Evolutionary conservation across 2,797 vertebrate genomes (phyloP).

Genomic region (Glyptemys insculpta): DNA sequence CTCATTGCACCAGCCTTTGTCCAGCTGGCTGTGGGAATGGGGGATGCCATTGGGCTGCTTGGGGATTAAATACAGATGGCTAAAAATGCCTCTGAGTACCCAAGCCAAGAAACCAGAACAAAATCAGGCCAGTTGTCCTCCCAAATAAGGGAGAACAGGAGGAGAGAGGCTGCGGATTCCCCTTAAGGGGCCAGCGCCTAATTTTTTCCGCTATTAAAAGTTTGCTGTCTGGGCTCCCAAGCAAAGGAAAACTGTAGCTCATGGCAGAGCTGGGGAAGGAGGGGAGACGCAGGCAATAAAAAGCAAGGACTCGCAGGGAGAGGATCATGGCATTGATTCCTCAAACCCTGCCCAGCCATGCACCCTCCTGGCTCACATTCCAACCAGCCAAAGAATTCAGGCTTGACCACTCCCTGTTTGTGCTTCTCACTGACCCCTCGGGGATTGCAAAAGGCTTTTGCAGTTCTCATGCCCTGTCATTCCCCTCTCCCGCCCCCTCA

Average conservation of each 20-base stretch:
- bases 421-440: neutral
- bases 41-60: neutral
- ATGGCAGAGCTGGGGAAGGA: neutral
- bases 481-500: neutral
- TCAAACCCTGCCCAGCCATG: neutral
- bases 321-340: neutral
- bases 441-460: neutral
- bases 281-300: neutral
- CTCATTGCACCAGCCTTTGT: neutral
- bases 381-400: neutral
- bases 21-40: neutral
- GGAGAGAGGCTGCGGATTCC: neutral
- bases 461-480: neutral
- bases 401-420: neutral
- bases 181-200: neutral
- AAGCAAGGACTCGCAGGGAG: neutral
- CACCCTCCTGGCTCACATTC: neutral
- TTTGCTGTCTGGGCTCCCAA: neutral
- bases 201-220: neutral
- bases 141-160: slow-evolving; percentile 3
- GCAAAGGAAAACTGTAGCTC: neutral
- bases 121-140: neutral
- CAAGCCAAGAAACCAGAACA: neutral
- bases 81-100: neutral
- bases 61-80: neutral